These are phyloP conservation scores for Rallus crepitans DNA, from an alignment of 2,797 vertebrate genomes.

Conservation along the genomic window DNA sequence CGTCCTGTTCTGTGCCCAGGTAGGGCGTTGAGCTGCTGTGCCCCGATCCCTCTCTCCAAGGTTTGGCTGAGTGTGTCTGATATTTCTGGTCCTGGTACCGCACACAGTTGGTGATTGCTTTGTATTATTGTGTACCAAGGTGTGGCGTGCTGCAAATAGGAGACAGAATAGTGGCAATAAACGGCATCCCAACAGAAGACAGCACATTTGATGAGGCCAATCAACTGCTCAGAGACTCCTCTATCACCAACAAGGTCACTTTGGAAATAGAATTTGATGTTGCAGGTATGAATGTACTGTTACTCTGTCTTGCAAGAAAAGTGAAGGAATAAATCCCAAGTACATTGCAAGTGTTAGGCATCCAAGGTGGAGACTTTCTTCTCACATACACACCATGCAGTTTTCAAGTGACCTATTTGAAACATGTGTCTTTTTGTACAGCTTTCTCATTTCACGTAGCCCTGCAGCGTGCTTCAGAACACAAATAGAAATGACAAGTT, in stretches of 20 bases:
- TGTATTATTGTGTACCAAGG: constrained; percentile 77
- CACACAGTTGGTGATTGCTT: neutral
- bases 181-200: constrained; percentile 95
- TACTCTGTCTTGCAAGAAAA: neutral
- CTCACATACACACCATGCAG: neutral
- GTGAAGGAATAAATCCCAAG: neutral
- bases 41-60: neutral
- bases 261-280: constrained; percentile 99
- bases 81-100: neutral
- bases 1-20: neutral
- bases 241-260: constrained; percentile 93
- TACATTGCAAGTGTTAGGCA: neutral
- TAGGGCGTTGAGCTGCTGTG: neutral
- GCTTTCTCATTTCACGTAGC: neutral
- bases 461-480: neutral
- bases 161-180: constrained; percentile 95
- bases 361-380: neutral
- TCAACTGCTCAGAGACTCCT: constrained; percentile 96
- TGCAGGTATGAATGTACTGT: constrained; percentile 84
- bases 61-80: neutral
- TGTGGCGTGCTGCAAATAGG: constrained; percentile 97
- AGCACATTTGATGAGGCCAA: constrained; percentile 98
- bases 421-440: neutral
- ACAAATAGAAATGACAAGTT: constrained; percentile 5
- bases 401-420: constrained; percentile 22